Evolutionary conservation across 2,797 vertebrate genomes (phyloP).

Genomic region (Lophius americanus): DNA sequence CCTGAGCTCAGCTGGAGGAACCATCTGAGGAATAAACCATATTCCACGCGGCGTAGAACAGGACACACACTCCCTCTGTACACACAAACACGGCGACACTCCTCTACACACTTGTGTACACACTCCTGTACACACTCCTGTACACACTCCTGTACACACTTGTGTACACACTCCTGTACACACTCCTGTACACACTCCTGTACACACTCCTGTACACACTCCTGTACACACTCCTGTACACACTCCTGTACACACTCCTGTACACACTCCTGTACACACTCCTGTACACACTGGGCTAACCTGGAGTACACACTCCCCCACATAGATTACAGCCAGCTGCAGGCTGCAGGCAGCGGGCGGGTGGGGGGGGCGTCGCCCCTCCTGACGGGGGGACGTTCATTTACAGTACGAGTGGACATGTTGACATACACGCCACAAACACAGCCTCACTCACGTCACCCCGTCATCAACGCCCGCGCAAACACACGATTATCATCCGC

Average conservation of each 20-base stretch:
- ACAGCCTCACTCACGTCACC: not conserved
- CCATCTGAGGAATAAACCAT: constrained; percentile 9
- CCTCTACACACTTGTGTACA: too few species aligned
- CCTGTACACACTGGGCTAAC: constrained; percentile 6
- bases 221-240: too few species aligned
- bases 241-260: too few species aligned
- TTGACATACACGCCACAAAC: constrained; percentile 7
- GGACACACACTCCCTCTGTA: constrained; percentile 17
- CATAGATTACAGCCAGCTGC: constrained; percentile 48
- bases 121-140: constrained; percentile 14
- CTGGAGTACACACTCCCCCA: constrained; percentile 5
- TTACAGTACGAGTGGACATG: not conserved
- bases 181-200: too few species aligned
- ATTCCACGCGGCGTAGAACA: not conserved
- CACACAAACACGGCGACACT: constrained; percentile 31
- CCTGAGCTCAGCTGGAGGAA: not conserved
- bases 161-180: not conserved
- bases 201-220: too few species aligned
- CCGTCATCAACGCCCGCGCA: not conserved
- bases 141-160: constrained; percentile 11
- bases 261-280: too few species aligned
- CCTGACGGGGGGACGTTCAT: constrained; percentile 4
- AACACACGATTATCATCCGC: not conserved
- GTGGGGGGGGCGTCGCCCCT: not conserved
- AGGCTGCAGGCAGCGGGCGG: constrained; percentile 4